Percentiles rank a stretch among this genome's conserved stretches.
phyloP scores from a whole-genome alignment of 2,888 invertebrate genomes.

The Philaethria dido region DNA sequence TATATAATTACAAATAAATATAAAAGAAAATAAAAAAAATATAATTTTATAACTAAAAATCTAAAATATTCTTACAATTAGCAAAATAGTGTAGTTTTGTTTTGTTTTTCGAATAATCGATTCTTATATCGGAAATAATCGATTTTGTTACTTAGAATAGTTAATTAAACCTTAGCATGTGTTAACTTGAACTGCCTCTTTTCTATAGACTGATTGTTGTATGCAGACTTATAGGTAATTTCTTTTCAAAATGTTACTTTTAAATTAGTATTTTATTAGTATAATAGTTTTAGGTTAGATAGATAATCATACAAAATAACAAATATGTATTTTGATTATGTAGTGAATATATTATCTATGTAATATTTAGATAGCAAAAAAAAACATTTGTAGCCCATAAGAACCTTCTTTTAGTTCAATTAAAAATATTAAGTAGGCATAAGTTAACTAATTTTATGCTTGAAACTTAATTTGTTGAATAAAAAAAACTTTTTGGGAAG shows the following conservation, averaged over 20 bases:
- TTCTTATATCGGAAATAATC: neutral
- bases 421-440: neutral
- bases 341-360: neutral
- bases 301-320: neutral
- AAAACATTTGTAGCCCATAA: neutral
- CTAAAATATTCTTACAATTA: neutral
- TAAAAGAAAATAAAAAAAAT: neutral
- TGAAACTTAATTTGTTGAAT: neutral
- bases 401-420: neutral
- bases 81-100: neutral
- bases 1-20: too few relatives aligned
- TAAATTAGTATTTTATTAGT: neutral
- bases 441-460: neutral
- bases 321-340: neutral
- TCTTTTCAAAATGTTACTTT: slow-evolving; percentile 2
- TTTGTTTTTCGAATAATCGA: neutral
- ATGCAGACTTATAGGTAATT: neutral
- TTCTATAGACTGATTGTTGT: slow-evolving; percentile 14
- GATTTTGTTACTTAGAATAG: neutral
- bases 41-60: neutral
- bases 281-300: neutral
- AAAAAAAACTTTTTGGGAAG: too few relatives aligned
- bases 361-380: slow-evolving; percentile 3
- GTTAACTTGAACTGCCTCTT: slow-evolving; percentile 13
- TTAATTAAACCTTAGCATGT: neutral